Evolutionary conservation across 2,113 vertebrate genomes (phyloP), one percentile per base, ranked within the genome.

Genomic region (Vicugna pacos): DNA sequence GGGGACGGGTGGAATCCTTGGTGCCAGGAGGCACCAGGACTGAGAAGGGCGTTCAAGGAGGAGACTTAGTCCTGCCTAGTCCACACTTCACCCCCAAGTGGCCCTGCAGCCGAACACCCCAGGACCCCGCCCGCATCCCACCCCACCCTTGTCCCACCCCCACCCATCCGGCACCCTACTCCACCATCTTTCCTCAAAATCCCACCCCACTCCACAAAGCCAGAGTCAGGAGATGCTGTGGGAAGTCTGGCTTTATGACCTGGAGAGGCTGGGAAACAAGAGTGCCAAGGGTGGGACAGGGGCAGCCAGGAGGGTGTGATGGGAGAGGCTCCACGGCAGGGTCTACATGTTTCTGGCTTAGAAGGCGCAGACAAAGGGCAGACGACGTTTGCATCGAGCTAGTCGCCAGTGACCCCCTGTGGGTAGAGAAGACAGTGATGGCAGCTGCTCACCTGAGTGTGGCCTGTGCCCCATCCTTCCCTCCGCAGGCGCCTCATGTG

Each of bases 381-480:
- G n/a, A 0, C 0, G 1, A 0, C 0, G 26, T 0, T 0, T 0
- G 32, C 97, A 98, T 0, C 0, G 0, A 14, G 5, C 0, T 8
- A 67, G 32, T 79, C 3, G 56, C 97, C 98, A 98, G 0, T 0
- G n/a, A 24, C 97, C 97, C 1, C n/a, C 97, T 97, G 5, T 54
- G 5, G 60, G 62, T 12, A 60, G 76, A 96, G 48, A 88, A 28
- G 19, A 67, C 30, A 19, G 58, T 1, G 11, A 30, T 8, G 19
- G 67, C 67, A 72, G 60, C 77, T 0, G 30, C 16, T 24, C 0
- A 2, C 20, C 8, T 3, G 7, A 14, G 28, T 20, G n/a, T 26
- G 48, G n/a, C 14, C 5, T 10, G 3, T 6, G 26, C 22, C 24
- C 30, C 24, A 17, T 50, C 62, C 1, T 38, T 6, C 32, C 35